These are phyloP conservation scores for Rhysida immarginata DNA, from an alignment of 1,140 invertebrate genomes.

Conservation along the genomic window DNA sequence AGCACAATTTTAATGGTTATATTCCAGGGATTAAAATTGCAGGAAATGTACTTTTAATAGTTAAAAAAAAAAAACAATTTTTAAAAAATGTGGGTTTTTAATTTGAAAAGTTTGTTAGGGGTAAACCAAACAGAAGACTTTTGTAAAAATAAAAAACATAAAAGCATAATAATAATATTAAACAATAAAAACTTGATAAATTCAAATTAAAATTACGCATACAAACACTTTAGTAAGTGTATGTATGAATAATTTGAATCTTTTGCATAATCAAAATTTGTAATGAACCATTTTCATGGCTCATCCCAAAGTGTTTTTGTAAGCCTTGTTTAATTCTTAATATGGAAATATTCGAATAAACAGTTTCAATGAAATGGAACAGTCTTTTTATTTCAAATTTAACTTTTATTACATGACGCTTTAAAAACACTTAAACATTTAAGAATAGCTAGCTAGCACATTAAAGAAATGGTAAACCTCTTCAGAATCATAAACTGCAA, in stretches of 20 bases:
- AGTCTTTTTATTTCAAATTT: too few relatives aligned
- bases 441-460: conserved; percentile 38
- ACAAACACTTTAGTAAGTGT: too few relatives aligned
- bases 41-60: conserved; percentile 1
- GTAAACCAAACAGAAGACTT: conserved; percentile 4
- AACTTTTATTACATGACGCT: too few relatives aligned
- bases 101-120: conserved; percentile 3
- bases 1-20: background rate
- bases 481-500: conserved; percentile 42
- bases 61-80: background rate
- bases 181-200: too few relatives aligned
- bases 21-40: background rate
- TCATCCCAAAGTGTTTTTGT: too few relatives aligned
- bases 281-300: background rate
- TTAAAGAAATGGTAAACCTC: conserved; percentile 53
- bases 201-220: too few relatives aligned
- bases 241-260: background rate
- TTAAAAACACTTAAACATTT: conserved; percentile 9
- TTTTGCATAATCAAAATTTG: conserved; percentile 8
- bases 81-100: background rate
- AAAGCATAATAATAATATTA: background rate
- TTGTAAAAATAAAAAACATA: background rate
- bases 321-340: too few relatives aligned
- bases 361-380: too few relatives aligned
- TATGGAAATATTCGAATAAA: too few relatives aligned